Base-by-base conservation (phyloP, 2,797 vertebrate species). In the Benthosema pterotum region DNA sequence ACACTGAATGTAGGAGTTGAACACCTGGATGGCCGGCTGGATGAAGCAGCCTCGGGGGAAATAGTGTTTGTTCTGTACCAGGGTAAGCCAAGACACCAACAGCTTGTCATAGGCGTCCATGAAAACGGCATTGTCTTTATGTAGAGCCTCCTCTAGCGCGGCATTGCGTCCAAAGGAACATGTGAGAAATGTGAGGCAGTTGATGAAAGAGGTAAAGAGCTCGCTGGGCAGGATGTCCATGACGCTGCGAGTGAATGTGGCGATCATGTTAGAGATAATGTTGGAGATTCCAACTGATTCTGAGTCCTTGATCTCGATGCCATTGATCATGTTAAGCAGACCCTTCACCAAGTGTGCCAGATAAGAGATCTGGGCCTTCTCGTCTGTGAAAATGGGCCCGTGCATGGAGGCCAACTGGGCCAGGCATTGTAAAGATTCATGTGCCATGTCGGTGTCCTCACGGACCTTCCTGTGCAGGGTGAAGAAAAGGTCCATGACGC, bases 401-500 rank as follows among this genome's bases (percentile, higher is more conserved):
- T 99, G 96, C 88, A 99, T 93, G 83, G 97, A 99, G 0, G 97
- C 97, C 82, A 99, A 91, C 91, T 99, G 98, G 78, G 98, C 96
- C 85, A 99, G 91, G 83, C 98, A 99, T 90, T 99, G 97, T 61
- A 99, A 91, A 0, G 98, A 98, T 84, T 99, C 98, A 92, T 99
- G 97, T 63, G 98, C 97, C 98, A 99, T 99, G 91, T 99, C 97
- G 0, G 97, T 97, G 87, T 99, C 98, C 88, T 99, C 97, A 77
- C 97, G 94, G 80, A 98, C 97, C 93, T 99, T 99, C 87, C 95
- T 94, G 93, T 99, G 98, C 93, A 99, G 97, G 19, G 95, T 97
- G 89, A 99, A 98, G 94, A 99, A 99, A 85, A 99, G 97, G 84
- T 99, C 96, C 96, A 99, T 99, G 77, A 99, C 93, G 74, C 97